Evolutionary conservation across 2,797 vertebrate genomes (phyloP), one percentile per base, ranked within the genome.

Genomic region (Balearica regulorum): DNA sequence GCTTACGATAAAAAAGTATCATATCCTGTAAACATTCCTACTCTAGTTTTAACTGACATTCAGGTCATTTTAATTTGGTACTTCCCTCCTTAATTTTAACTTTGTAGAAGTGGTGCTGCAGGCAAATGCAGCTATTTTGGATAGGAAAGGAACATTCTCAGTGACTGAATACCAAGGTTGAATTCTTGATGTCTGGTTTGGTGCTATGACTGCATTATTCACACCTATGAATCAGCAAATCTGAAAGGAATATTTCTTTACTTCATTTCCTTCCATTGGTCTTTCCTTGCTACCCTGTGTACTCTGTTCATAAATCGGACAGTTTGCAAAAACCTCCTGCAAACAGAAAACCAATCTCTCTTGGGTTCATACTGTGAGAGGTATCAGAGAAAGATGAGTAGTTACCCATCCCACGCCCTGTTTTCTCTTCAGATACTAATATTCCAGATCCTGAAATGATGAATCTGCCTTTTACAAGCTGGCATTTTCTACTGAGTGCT

Each of bases 181-280:
- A 95, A 77, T 91, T 87, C 77, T 96, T 93, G 89, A 89, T 94
- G 76, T 78, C 57, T 93, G 75, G 44, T 95, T 96, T 95, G 76
- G 82, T 95, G 90, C 82, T 91, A 43, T 75, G 64, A 41, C 80
- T 95, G 62, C 79, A 91, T 95, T 97, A 97, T 92, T 95, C 95
- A 95, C 89, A 94, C 89, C 83, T 97, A 80, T 97, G 96, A 98
- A 97, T 97, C 96, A 97, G 96, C 95, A 97, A 84, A 97, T 96
- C 90, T 96, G 92, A 97, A 97, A 97, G 72, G 89, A 95, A 91
- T 96, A 93, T 85, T 97, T 97, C 81, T 95, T 95, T 94, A 89
- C 79, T 97, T 90, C 84, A 93, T 96, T 97, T 97, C 76, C 54
- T 77, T 96, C 92, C 86, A 93, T 70, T 97, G 87, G 77, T 96